Base-by-base conservation (phyloP, 2,113 vertebrate species). In the Pygoscelis adeliae region DNA sequence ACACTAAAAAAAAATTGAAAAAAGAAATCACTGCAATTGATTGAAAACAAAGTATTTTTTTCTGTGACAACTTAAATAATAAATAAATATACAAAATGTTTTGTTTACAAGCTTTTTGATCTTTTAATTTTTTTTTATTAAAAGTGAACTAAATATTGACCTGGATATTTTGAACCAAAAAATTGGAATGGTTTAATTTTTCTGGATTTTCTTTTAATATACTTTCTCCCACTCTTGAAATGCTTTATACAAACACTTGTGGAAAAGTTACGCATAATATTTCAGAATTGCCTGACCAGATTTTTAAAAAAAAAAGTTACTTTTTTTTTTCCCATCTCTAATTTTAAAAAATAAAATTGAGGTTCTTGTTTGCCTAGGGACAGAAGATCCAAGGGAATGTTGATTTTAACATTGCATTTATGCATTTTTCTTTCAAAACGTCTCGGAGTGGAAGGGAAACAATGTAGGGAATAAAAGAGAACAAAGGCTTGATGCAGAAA, bases 401-500 rank as follows among this genome's bases (percentile, higher is more conserved):
- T 89, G 59, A 50, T 71, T 93, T 92, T 71, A 92, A 63, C 3
- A 3, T 71, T 63, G 47, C 42, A 47, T 92, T 93, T 91, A 87
- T 82, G 40, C 44, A 32, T 89, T 93, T 95, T 95, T 74, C 77
- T 72, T 84, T 84, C 63, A 40, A 89, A 84, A 79, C 3, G 2
- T 83, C 47, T 87, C 4, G 0, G 65, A 82, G 27, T 91, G 65
- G 80, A 86, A 92, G 59, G 59, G 69, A 59, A 92, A 92, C 56
- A 90, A 66, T 88, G 67, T 16, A 38, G 55, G 55, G 67, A 92
- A 80, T 61, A 88, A 79, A 93, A 77, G 50, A 70, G 90, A 95
- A 83, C 92, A 95, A 95, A 96, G 85, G 61, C 83, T 94, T 8
- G 1, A 19, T 95, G 86, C 73, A 89, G 83, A 76, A 90, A 82